These are phyloP conservation scores for Albula glossodonta DNA, from an alignment of 2,113 vertebrate species.

Conservation along the genomic window DNA sequence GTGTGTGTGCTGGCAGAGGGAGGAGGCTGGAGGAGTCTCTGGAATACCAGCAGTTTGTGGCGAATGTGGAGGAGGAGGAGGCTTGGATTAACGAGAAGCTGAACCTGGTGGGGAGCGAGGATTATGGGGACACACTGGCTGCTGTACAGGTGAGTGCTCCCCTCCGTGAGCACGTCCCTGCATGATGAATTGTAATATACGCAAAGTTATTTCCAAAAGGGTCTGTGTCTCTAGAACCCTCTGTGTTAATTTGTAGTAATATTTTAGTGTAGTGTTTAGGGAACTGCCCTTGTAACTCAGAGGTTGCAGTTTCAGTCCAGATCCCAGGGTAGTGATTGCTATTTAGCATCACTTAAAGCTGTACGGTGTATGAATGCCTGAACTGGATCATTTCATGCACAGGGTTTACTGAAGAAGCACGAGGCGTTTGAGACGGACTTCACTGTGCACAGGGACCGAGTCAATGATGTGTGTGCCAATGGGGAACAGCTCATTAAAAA, in stretches of 20 bases:
- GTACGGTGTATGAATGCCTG: no score
- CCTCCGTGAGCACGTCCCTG: no score
- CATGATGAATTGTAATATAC: no score
- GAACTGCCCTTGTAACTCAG: no score
- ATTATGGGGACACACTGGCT: conserved; percentile 95
- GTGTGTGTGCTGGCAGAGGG: conserved; percentile 67
- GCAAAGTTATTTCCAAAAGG: no score
- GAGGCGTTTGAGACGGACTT: conserved; percentile 98
- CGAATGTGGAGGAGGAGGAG: conserved; percentile 97
- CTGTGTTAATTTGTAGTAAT: no score
- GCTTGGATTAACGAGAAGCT: conserved; percentile 99
- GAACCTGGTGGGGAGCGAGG: conserved; percentile 93
- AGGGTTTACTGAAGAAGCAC: conserved; percentile 96
- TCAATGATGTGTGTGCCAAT: conserved; percentile 89
- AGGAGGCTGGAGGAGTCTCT: conserved; percentile 97
- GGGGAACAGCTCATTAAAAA: conserved; percentile 96
- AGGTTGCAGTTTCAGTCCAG: no score
- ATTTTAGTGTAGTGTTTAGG: no score
- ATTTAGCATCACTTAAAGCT: no score
- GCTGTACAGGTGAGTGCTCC: conserved; percentile 78
- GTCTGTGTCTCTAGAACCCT: no score
- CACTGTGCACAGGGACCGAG: conserved; percentile 93
- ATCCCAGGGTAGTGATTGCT: no score
- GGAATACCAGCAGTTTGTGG: conserved; percentile 98
- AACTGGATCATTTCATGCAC: background rate